phyloP scores from a whole-genome alignment of 35 echinoderm and acorn worm genomes.

The Stichopus chloronotus region DNA sequence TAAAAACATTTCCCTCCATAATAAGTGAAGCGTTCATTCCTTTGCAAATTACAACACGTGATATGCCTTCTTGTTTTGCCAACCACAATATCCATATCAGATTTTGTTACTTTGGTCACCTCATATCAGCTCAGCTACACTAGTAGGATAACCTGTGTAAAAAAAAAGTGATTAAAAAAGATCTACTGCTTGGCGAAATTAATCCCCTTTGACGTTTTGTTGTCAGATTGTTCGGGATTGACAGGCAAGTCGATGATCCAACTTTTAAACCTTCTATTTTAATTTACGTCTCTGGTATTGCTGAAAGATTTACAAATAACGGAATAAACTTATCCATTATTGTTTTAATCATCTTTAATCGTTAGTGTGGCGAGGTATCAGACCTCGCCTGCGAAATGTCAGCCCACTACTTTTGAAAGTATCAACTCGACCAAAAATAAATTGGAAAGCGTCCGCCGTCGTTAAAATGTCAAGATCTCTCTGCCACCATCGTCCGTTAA shows the following conservation, averaged over 20 bases:
- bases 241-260: not conserved
- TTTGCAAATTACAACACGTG: too few relatives aligned
- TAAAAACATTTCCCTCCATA: too few relatives aligned
- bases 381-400: not conserved
- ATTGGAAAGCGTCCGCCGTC: not conserved
- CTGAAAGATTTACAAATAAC: not conserved
- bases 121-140: too few relatives aligned
- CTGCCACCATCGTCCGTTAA: not conserved
- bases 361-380: not conserved
- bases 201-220: not conserved
- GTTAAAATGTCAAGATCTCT: not conserved
- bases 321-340: not conserved
- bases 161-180: too few relatives aligned
- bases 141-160: too few relatives aligned
- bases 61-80: too few relatives aligned
- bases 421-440: not conserved
- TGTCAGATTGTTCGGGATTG: not conserved
- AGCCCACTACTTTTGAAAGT: not conserved
- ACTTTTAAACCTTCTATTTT: not conserved
- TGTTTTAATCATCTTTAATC: conserved; percentile 3
- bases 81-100: too few relatives aligned
- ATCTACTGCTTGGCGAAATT: not conserved
- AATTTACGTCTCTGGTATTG: not conserved
- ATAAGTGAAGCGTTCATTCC: too few relatives aligned
- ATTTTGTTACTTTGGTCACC: too few relatives aligned